Evolutionary conservation across 2,888 invertebrate species (phyloP).

Genomic region (Diaphora mendica): DNA sequence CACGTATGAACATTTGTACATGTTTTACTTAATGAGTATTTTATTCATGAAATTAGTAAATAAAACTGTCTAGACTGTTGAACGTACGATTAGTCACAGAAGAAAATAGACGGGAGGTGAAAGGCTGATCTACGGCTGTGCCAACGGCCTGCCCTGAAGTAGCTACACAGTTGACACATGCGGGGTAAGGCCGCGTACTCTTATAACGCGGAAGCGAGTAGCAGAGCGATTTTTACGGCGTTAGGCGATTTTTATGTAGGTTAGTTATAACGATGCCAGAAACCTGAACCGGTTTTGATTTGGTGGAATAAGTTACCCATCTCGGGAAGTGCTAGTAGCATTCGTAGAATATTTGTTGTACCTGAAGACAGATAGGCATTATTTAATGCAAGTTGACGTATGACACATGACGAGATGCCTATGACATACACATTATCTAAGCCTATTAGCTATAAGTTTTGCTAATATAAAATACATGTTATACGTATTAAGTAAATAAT

Average conservation of each 20-base stretch:
- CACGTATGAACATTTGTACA: neutral
- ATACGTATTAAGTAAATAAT: too few relatives aligned
- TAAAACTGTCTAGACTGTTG: constrained; percentile 40
- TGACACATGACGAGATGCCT: too few relatives aligned
- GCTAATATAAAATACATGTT: too few relatives aligned
- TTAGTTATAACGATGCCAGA: neutral
- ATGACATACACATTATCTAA: too few relatives aligned
- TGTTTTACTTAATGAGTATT: constrained; percentile 10
- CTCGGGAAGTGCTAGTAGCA: neutral
- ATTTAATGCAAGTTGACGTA: too few relatives aligned
- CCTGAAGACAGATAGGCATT: too few relatives aligned
- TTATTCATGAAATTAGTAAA: constrained; percentile 41
- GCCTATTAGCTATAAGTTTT: too few relatives aligned
- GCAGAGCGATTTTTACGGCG: neutral
- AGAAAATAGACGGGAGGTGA: constrained; percentile 59
- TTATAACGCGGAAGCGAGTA: neutral
- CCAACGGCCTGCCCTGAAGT: constrained; percentile 40
- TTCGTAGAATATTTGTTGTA: neutral
- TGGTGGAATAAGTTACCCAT: neutral
- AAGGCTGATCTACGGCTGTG: constrained; percentile 49
- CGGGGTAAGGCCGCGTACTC: neutral
- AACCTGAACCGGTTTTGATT: neutral
- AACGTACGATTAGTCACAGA: constrained; percentile 48
- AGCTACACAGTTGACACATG: neutral
- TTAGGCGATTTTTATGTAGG: too few relatives aligned